Evolutionary conservation across 2,888 invertebrate species (phyloP), one percentile per base, ranked within the genome.

Genomic region (Coelopa pilipes): DNA sequence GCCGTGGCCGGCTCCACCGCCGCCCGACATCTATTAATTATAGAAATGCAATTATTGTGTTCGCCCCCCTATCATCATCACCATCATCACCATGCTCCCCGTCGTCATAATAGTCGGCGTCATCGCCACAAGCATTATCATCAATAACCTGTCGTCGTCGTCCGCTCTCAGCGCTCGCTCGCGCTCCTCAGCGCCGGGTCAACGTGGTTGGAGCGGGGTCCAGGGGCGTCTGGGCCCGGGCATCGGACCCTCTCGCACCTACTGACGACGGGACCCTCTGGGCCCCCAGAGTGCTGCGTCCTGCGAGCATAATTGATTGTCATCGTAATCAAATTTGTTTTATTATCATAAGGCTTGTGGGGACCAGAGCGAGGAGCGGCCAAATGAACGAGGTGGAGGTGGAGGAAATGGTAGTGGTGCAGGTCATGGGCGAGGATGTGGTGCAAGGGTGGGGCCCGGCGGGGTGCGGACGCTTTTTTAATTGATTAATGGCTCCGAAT

Each of bases 281-380:
- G 34, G 34, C 2, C 34, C 7, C 34, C 19, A 24, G 13, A 19
- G 11, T 59, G 5, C 60, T 21, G 21, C 19, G 11, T 59, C 13
- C 60, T 21, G 21, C 45, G 55, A 7, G 12, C 24, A 55, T 63
- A 69, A 73, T 73, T 73, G 69, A 73, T 73, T 62, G 69, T 62
- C 68, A 21, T 53, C 53, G 69, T 69, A 69, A 73, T 69, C 55
- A 69, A 68, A 69, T 73, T 73, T 69, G 69, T 63, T 63, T 60
- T 55, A 63, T 60, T 62, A 55, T 47, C 10, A 66, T 45, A 34
- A 49, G 46, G 13, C 10, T 34, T 62, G 24, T 19, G 9, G 24
- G 62, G 13, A 19, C 34, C 34, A 34, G 34, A 34, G 34, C 4
- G 34, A 34, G 34, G 34, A 34, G 34, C 7, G 34, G 34, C 7